Evolutionary conservation across 2,113 vertebrate species (phyloP).

Genomic region (Xiphophorus maculatus): DNA sequence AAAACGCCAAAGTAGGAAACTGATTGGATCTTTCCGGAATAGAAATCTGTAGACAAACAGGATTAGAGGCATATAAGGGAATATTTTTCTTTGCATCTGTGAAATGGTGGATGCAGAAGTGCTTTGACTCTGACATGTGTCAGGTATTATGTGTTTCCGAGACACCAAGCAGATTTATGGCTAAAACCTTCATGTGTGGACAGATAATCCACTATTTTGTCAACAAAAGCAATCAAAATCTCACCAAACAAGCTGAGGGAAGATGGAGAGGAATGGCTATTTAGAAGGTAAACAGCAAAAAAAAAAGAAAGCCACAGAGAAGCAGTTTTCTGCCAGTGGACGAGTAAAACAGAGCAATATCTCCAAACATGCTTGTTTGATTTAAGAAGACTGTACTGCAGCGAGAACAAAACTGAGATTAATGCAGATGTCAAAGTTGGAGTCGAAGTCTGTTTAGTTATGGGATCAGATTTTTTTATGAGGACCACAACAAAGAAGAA

Average conservation of each 20-base stretch:
- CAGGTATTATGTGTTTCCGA: slow-evolving; percentile 5
- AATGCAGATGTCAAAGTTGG: slow-evolving; percentile 46
- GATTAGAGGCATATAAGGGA: slow-evolving; percentile 28
- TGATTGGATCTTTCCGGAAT: not conserved
- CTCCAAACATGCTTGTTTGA: slow-evolving; percentile 36
- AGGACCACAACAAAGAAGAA: slow-evolving; percentile 25
- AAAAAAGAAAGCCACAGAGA: slow-evolving; percentile 37
- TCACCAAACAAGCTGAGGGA: slow-evolving; percentile 23
- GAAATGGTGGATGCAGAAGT: not conserved
- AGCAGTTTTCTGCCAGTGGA: slow-evolving; percentile 47
- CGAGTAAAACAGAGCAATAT: slow-evolving; percentile 9
- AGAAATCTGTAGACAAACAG: slow-evolving; percentile 36
- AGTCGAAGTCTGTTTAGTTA: slow-evolving; percentile 38
- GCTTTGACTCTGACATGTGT: slow-evolving; percentile 1
- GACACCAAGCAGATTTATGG: not conserved
- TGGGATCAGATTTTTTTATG: slow-evolving; percentile 41
- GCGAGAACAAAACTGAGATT: slow-evolving; percentile 33
- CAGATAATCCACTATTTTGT: slow-evolving; percentile 23
- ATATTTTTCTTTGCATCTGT: slow-evolving; percentile 17
- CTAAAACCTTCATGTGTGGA: slow-evolving; percentile 12
- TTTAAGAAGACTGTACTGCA: slow-evolving; percentile 36
- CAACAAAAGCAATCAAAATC: slow-evolving; percentile 33
- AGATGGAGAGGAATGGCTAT: slow-evolving; percentile 19
- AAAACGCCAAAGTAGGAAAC: not conserved
- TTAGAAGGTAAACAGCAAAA: slow-evolving; percentile 49